Percentiles rank a stretch among this genome's conserved stretches.
Evolutionary conservation across 2,113 vertebrate genomes (phyloP).

Genomic region (Trachemys scripta): DNA sequence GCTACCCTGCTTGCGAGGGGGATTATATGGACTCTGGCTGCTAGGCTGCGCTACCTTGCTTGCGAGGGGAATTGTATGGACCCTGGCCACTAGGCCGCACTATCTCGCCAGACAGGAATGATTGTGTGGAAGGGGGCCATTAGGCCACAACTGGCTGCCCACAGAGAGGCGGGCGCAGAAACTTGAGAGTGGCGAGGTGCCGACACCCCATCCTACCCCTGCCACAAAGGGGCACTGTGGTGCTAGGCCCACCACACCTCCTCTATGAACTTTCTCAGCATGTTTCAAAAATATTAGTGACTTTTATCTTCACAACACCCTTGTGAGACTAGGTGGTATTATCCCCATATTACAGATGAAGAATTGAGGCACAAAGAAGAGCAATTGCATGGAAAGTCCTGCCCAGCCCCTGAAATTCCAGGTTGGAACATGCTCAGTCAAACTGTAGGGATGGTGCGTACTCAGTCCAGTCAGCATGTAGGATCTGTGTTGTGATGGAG

Average conservation of each 20-base stretch:
- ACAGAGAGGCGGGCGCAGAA: too few species aligned
- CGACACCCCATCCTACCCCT: too few species aligned
- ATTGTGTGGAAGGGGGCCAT: too few species aligned
- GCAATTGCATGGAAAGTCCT: neutral
- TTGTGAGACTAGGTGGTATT: neutral
- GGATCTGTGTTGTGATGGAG: accelerated
- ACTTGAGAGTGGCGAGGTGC: too few species aligned
- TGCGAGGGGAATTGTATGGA: too few species aligned
- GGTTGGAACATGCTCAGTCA: neutral
- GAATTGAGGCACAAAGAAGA: accelerated
- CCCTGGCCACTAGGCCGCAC: too few species aligned
- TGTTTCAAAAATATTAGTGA: neutral
- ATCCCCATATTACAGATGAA: neutral
- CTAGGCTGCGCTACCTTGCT: too few species aligned
- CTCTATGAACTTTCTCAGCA: neutral
- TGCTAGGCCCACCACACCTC: neutral
- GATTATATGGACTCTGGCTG: too few species aligned
- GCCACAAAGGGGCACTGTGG: too few species aligned
- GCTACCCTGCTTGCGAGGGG: too few species aligned
- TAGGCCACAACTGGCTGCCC: too few species aligned
- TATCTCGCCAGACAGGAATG: too few species aligned
- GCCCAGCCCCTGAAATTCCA: accelerated
- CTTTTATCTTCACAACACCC: neutral
- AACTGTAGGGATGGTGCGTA: neutral
- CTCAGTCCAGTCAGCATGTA: neutral